Evolutionary conservation across 1,140 invertebrate genomes (phyloP).

Genomic region (Hormaphis cornu): DNA sequence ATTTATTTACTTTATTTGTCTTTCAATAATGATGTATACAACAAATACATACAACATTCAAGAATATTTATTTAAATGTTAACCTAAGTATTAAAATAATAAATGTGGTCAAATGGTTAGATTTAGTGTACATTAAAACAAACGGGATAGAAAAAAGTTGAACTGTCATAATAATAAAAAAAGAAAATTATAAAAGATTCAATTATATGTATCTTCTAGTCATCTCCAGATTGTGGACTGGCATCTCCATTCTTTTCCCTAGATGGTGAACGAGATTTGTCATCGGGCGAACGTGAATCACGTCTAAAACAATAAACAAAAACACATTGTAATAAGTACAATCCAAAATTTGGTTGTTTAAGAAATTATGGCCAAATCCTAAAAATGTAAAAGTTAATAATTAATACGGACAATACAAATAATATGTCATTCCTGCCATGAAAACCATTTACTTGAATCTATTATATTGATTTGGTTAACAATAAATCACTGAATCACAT

Average conservation of each 20-base stretch:
- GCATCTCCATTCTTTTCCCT: slow-evolving; percentile 29
- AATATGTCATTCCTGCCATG: too few species aligned
- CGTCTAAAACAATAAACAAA: slow-evolving; percentile 4
- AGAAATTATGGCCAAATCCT: too few species aligned
- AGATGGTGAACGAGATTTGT: slow-evolving; percentile 19
- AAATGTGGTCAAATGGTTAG: slow-evolving; percentile 24
- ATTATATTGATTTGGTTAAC: too few species aligned
- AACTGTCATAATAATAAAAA: slow-evolving; percentile 19
- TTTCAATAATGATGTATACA: not conserved
- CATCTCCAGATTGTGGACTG: slow-evolving; percentile 28
- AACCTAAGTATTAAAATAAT: slow-evolving; percentile 11
- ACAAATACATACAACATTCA: slow-evolving; percentile 2
- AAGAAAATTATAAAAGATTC: not conserved
- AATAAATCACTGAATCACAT: too few species aligned
- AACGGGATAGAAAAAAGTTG: slow-evolving; percentile 25
- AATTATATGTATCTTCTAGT: slow-evolving; percentile 7
- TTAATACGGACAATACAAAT: too few species aligned
- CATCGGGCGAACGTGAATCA: slow-evolving; percentile 21
- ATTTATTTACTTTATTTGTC: not conserved
- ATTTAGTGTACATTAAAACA: slow-evolving; percentile 26
- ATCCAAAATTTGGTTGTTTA: too few species aligned
- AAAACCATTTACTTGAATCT: too few species aligned
- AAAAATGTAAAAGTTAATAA: too few species aligned
- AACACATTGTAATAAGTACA: not conserved
- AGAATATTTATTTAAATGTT: not conserved